Conservation (phyloP, 2,113 vertebrate genomes). For the Calonectris borealis region DNA sequence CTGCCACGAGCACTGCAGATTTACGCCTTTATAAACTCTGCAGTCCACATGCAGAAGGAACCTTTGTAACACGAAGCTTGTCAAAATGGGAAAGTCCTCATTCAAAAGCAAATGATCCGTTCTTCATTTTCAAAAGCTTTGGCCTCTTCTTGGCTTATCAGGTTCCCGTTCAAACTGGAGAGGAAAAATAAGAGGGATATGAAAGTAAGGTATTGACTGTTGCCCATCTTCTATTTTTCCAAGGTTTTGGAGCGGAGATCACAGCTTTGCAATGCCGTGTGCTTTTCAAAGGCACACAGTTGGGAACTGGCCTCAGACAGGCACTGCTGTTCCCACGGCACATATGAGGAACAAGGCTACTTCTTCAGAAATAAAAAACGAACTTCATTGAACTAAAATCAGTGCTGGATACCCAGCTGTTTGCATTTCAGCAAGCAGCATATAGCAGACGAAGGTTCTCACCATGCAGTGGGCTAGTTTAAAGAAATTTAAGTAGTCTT, state of each 20-base stretch:
- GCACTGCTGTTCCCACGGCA: background rate
- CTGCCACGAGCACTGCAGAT: background rate
- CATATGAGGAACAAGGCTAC: accelerated
- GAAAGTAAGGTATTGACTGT: background rate
- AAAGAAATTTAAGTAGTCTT: background rate
- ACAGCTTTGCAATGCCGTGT: accelerated
- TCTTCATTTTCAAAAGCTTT: slow-evolving; percentile 71
- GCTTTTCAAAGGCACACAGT: background rate
- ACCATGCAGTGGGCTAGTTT: background rate
- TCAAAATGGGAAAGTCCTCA: background rate
- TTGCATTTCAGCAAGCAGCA: background rate
- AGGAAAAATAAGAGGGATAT: background rate
- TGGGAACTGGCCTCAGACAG: background rate
- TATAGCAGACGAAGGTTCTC: background rate
- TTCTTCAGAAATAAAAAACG: background rate
- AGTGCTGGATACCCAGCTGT: background rate
- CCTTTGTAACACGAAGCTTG: background rate
- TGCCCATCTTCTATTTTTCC: background rate
- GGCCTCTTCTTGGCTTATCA: slow-evolving; percentile 70
- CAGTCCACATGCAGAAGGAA: background rate
- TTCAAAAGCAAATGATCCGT: slow-evolving; percentile 75
- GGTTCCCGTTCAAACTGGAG: slow-evolving; percentile 75
- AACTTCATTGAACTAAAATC: background rate
- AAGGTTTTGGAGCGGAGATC: background rate
- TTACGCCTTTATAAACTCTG: background rate